Base-by-base conservation (phyloP, 1,140 invertebrate genomes). In the Mesaphorura yosii region DNA sequence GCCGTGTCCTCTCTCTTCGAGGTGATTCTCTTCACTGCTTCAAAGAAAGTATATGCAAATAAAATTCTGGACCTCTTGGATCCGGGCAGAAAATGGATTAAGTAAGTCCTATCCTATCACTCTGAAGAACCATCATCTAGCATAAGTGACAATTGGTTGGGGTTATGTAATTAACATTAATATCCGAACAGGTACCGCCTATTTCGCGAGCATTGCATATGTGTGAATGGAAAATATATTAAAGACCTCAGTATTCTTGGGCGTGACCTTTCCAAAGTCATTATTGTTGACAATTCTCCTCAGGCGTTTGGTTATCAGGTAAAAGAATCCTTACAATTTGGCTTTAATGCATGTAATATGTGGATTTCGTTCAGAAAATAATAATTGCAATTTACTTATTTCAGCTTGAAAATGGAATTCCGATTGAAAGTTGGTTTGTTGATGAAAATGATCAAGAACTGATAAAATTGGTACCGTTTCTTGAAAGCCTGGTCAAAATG, bases 381-480 rank as follows among this genome's bases (percentile, higher is more conserved):
- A 17, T 31, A 15, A 14, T 48, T 7, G 45, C 15, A 28, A 19
- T 40, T 53, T 41, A 52, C n/a, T 51, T 53, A 64, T 29, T 57
- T 65, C 74, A 93, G 82, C 69, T 93, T 54, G 89, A 95, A 72
- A 96, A 96, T 74, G 92, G 92, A 29, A 96, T 97, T 60, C 91
- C 92, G 0, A 96, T 97, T 65, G 88, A 93, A 72, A 93, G 88
- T 70, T 97, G 93, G 92, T 97, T 95, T 73, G 80, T 88, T 34
- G 89, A 96, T 72, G 78, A 82, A 64, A 79, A 78, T 53, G 93
- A 98, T 71, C 79, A 78, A 27, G 93, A 97, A 68, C 73, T 98
- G 25, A 79, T 94, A 65, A 94, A 94, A 68, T 68, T 97, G 44
- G 72, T 96, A 67, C 92, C 92, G 41, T 95, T 96, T 74, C 75